Percentiles rank a stretch among this genome's conserved stretches.
Evolutionary conservation across 2,888 invertebrate species (phyloP).

Genomic region (Deilephila elpenor): DNA sequence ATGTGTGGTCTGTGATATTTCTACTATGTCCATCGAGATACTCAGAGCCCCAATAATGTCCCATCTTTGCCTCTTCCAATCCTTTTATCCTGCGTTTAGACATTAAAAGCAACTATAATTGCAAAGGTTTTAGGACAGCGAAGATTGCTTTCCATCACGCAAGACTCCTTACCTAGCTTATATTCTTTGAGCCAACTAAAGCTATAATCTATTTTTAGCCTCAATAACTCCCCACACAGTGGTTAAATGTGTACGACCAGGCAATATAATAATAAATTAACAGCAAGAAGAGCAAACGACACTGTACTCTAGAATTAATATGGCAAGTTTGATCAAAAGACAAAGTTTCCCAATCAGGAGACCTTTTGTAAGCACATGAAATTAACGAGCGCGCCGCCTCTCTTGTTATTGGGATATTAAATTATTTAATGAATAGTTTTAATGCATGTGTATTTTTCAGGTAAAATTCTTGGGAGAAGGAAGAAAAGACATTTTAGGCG

Average conservation of each 20-base stretch:
- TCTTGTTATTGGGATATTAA: conserved; percentile 25
- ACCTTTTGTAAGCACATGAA: conserved; percentile 44
- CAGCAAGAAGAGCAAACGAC: conserved; percentile 23
- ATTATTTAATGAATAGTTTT: conserved; percentile 16
- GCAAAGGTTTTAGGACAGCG: too few relatives aligned
- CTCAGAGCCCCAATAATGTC: too few relatives aligned
- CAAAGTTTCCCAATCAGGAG: conserved; percentile 51
- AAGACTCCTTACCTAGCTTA: background rate
- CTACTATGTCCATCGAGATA: too few relatives aligned
- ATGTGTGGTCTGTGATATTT: too few relatives aligned
- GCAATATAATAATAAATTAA: conserved; percentile 26
- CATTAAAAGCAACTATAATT: too few relatives aligned
- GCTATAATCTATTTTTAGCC: background rate
- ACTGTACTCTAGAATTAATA: conserved; percentile 45
- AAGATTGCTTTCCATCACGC: too few relatives aligned
- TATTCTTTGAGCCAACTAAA: background rate
- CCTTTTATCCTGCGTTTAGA: too few relatives aligned
- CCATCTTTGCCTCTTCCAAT: too few relatives aligned
- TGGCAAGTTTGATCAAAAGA: conserved; percentile 49
- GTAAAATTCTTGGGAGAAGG: background rate
- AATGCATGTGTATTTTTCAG: background rate
- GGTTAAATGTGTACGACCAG: background rate
- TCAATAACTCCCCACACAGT: background rate
- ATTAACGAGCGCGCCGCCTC: conserved; percentile 44
- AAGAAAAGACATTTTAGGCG: background rate